phyloP scores from a whole-genome alignment of 2,888 invertebrate species.

The Dascillus cervinus region DNA sequence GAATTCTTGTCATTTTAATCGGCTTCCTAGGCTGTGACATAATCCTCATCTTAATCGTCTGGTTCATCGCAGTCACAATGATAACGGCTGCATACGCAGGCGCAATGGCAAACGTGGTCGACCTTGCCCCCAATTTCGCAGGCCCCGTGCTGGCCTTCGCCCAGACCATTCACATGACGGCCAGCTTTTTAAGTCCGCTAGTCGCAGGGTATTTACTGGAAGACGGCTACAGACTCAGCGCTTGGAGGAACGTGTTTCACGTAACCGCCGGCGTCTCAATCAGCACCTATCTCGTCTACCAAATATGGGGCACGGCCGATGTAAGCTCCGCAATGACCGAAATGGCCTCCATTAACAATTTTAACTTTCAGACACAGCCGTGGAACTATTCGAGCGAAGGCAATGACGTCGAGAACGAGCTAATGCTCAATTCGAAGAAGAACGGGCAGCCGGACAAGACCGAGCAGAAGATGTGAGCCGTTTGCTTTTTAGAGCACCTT shows the following conservation, averaged over 20 bases:
- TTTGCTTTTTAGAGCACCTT: too few relatives aligned
- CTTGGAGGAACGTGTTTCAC: constrained; percentile 60
- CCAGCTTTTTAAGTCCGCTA: constrained; percentile 61
- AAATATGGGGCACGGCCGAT: constrained; percentile 60
- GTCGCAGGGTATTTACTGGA: constrained; percentile 54
- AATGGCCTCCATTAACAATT: too few relatives aligned
- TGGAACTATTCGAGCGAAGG: constrained; percentile 44
- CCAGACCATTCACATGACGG: constrained; percentile 71
- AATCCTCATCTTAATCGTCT: constrained; percentile 50
- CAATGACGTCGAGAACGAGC: constrained; percentile 28
- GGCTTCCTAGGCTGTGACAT: constrained; percentile 58
- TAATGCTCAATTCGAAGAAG: constrained; percentile 22
- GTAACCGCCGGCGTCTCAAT: constrained; percentile 54
- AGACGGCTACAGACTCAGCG: constrained; percentile 45
- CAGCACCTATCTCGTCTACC: constrained; percentile 55
- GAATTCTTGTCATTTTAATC: constrained; percentile 53
- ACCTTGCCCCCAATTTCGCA: constrained; percentile 71
- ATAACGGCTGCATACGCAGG: constrained; percentile 68
- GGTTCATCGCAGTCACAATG: constrained; percentile 62
- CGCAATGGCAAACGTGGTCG: constrained; percentile 69
- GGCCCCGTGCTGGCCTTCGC: constrained; percentile 66
- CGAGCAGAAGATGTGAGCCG: too few relatives aligned
- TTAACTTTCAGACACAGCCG: constrained; percentile 37
- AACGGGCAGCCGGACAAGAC: too few relatives aligned
- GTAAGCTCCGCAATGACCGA: too few relatives aligned